phyloP scores from a whole-genome alignment of 2,113 vertebrate species.

The Vimba vimba region DNA sequence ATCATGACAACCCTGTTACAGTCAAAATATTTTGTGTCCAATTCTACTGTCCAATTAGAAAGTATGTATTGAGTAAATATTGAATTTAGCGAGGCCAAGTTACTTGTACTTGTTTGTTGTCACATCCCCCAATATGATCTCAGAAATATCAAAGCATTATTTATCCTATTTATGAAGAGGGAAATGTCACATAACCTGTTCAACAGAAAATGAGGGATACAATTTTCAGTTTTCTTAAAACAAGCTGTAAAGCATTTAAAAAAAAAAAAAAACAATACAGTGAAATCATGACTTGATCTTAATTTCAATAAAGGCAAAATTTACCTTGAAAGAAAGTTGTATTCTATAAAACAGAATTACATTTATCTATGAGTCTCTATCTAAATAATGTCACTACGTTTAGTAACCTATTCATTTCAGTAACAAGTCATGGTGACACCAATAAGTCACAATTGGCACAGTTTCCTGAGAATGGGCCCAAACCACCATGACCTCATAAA shows the following conservation, averaged over 20 bases:
- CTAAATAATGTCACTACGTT: neutral
- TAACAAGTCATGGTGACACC: neutral
- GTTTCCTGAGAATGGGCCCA: neutral
- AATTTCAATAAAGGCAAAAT: neutral
- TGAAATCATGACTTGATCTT: no score
- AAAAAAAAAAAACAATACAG: neutral
- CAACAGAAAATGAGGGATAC: neutral
- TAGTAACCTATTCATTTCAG: neutral
- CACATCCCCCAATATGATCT: no score
- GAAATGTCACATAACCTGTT: neutral
- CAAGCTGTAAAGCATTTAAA: neutral
- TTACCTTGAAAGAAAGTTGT: neutral
- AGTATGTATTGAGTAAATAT: no score
- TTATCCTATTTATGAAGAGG: no score
- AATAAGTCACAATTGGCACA: neutral
- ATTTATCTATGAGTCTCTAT: neutral
- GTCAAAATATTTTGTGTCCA: no score
- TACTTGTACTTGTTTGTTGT: no score
- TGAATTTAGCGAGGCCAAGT: no score
- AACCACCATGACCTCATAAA: neutral
- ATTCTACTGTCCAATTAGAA: no score
- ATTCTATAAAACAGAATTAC: neutral
- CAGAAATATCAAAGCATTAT: no score
- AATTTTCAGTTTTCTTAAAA: neutral
- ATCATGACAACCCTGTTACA: no score